Evolutionary conservation across 2,888 invertebrate species (phyloP), one percentile per base, ranked within the genome.

Genomic region (Brachypalpus laphriformis): DNA sequence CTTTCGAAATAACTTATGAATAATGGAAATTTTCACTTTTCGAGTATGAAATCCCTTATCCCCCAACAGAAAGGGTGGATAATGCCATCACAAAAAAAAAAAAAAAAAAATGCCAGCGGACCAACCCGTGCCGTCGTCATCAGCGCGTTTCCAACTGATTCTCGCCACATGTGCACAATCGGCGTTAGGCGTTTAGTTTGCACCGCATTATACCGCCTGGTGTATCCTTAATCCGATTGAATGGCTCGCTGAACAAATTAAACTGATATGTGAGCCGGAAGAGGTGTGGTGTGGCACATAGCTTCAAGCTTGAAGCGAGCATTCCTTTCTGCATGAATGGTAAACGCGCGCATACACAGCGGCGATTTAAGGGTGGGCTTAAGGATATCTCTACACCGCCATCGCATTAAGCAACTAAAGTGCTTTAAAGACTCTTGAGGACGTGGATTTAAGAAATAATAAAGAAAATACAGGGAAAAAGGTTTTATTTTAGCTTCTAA

Each of bases 211-310:
- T 82, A 51, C 59, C 78, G 66, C 77, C 42, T 74, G 61, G 61
- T 59, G 68, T 72, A 54, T 61, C 56, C 74, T 74, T 83, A 83
- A 83, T 83, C 82, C 72, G 78, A 78, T 83, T 83, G 78, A 68
- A 78, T 78, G 78, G 78, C 56, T 83, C 68, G 78, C 47, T 83
- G 82, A 78, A 49, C 78, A 74, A 83, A 72, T 78, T 78, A 74
- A 74, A 34, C 40, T 49, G 65, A 76, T 66, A 66, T 82, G 71
- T 71, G 78, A 63, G 54, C 34, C 47, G 20, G n/a, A 18, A 47
- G 34, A 40, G 56, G 63, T 56, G 54, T 45, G 49, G 42, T 6
- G 25, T n/a, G 56, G 20, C 11, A 0, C 14, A 9, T 8, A 3
- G n/a, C 28, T 14, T 56, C n/a, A n/a, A n/a, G 51, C 61, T 61